phyloP scores from a whole-genome alignment of 2,797 vertebrate genomes.

The Cirrhinus mrigala region DNA sequence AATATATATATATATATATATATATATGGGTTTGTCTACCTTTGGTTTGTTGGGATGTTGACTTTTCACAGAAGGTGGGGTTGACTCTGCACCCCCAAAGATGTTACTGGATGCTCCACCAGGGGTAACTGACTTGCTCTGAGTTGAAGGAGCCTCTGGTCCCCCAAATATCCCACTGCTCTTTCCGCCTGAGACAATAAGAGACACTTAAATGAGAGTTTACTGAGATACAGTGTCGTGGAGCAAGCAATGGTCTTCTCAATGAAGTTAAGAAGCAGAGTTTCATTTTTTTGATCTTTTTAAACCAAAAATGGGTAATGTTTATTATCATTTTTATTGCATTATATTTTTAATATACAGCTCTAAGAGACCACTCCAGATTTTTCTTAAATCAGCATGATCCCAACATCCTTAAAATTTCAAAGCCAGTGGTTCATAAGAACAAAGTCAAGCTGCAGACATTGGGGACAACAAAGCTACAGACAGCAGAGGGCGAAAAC shows the following conservation, averaged over 20 bases:
- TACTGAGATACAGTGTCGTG: background rate
- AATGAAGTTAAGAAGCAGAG: no score
- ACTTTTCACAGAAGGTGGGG: conserved; percentile 69
- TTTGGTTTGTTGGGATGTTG: conserved; percentile 93
- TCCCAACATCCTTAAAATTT: no score
- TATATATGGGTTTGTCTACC: conserved; percentile 80
- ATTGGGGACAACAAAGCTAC: no score
- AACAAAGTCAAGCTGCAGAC: no score
- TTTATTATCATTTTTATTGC: background rate
- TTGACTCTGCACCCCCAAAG: conserved; percentile 81
- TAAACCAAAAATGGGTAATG: no score
- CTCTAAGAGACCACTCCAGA: background rate
- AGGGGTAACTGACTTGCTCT: conserved; percentile 77
- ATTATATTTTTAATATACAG: background rate
- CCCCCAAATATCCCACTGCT: conserved; percentile 93
- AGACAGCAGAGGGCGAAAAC: no score
- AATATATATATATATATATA: no score
- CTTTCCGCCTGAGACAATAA: conserved; percentile 86
- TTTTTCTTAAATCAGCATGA: no score
- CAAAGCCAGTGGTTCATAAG: no score
- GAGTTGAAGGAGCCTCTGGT: conserved; percentile 71
- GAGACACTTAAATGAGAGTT: background rate
- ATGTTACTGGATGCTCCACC: conserved; percentile 84
- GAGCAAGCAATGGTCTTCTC: no score
- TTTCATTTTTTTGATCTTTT: no score